Conservation (phyloP, 2,888 invertebrate species). For the Auanema sp. region DNA sequence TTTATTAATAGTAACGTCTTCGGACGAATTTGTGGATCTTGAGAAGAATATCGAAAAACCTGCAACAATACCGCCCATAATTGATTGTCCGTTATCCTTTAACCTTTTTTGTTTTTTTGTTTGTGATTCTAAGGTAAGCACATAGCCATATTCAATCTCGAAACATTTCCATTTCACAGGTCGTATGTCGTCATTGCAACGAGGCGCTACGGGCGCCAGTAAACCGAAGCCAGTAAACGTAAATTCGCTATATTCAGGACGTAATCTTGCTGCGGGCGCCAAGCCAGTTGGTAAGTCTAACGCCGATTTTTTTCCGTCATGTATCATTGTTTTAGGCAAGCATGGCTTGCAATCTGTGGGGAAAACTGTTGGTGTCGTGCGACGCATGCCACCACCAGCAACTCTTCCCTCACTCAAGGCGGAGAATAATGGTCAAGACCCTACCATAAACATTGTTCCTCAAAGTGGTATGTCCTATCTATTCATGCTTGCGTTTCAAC, state of each 20-base stretch:
- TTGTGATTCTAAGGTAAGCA: slow-evolving; percentile 1
- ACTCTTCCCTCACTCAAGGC: slow-evolving; percentile 98
- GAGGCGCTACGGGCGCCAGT: slow-evolving; percentile 59
- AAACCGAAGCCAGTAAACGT: slow-evolving; percentile 58
- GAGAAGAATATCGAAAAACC: not conserved
- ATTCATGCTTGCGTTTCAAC: too few relatives aligned
- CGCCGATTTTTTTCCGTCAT: not conserved
- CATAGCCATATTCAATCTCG: not conserved
- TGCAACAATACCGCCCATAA: slow-evolving; percentile 6
- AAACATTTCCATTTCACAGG: slow-evolving; percentile 17
- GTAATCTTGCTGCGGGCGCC: slow-evolving; percentile 44
- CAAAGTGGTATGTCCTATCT: slow-evolving; percentile 71
- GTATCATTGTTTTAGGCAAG: slow-evolving; percentile 72
- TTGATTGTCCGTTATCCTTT: not conserved
- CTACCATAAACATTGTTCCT: slow-evolving; percentile 78
- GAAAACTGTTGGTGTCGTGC: slow-evolving; percentile 89
- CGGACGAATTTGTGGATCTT: slow-evolving; percentile 2
- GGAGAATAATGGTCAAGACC: slow-evolving; percentile 79
- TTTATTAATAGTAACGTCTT: slow-evolving; percentile 2
- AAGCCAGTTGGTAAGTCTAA: slow-evolving; percentile 44
- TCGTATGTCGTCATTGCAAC: slow-evolving; percentile 46
- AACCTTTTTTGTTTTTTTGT: not conserved
- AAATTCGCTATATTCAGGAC: slow-evolving; percentile 58
- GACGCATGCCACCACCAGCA: slow-evolving; percentile 88
- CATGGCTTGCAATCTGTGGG: slow-evolving; percentile 97